These are phyloP conservation scores for Brachionus calyciflorus DNA, from an alignment of 1,140 invertebrate genomes.

Conservation along the genomic window DNA sequence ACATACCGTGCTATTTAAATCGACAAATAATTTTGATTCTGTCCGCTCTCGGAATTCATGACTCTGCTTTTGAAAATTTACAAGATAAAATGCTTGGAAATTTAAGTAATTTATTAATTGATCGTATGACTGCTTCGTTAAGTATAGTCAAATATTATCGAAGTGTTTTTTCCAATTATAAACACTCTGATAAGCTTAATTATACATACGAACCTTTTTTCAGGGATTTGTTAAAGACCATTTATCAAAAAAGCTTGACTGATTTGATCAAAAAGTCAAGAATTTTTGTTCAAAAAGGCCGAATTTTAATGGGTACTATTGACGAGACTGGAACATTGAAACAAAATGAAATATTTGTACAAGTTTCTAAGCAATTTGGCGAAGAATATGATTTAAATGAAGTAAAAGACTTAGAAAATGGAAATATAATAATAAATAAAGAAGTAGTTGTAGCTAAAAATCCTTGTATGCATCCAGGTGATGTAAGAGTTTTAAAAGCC, in stretches of 20 bases:
- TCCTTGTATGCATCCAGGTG: conserved; percentile 49
- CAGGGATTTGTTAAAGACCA: background rate
- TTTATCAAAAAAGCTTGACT: conserved; percentile 3
- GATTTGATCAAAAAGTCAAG: background rate
- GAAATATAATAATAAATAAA: background rate
- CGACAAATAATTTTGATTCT: conserved; percentile 33
- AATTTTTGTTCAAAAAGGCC: conserved; percentile 21
- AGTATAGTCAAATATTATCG: conserved; percentile 1
- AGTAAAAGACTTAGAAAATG: background rate
- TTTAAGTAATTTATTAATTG: background rate
- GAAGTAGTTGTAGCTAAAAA: conserved; percentile 11
- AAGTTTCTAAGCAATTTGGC: background rate
- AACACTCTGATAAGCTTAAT: background rate
- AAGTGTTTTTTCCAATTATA: background rate
- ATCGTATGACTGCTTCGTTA: background rate
- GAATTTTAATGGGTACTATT: background rate
- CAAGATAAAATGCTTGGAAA: conserved; percentile 1
- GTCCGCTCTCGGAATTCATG: background rate
- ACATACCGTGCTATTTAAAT: conserved; percentile 21
- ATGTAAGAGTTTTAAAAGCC: conserved; percentile 58
- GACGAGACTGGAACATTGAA: conserved; percentile 9
- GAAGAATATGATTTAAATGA: background rate
- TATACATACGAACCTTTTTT: background rate
- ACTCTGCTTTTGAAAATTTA: background rate
- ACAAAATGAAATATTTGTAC: conserved; percentile 21